Conservation (phyloP, 35 echinoderm and acorn worm species). For the Ophiothrix spiculata region DNA sequence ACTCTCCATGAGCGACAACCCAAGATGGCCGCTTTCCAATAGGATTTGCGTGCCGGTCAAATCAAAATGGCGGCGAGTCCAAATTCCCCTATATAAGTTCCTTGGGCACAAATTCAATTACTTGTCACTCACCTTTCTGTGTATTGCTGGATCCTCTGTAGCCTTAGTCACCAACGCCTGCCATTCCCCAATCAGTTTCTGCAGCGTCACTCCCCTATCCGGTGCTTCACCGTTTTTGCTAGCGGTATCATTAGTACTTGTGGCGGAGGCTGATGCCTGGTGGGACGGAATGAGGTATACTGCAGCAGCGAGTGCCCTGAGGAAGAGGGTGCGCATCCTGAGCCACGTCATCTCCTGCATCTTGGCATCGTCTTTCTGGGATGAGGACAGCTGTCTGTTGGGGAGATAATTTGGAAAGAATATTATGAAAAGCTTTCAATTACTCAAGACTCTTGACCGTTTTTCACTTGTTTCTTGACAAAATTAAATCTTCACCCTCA, state of each 20-base stretch:
- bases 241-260: neutral
- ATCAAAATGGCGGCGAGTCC: no score
- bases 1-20: no score
- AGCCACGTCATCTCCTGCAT: slow-evolving; percentile 66
- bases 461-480: neutral
- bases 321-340: slow-evolving; percentile 41
- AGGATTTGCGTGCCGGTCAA: no score
- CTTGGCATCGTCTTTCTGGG: slow-evolving; percentile 60
- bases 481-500: no score
- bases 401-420: neutral
- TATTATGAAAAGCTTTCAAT: neutral
- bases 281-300: slow-evolving; percentile 43
- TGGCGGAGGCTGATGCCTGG: neutral
- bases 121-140: slow-evolving; percentile 28
- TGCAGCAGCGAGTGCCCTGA: slow-evolving; percentile 59
- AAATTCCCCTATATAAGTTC: no score
- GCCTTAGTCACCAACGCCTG: neutral
- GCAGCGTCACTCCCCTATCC: slow-evolving; percentile 33
- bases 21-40: no score
- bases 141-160: slow-evolving; percentile 34
- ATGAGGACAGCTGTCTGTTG: slow-evolving; percentile 49
- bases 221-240: slow-evolving; percentile 34
- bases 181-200: slow-evolving; percentile 29
- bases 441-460: neutral
- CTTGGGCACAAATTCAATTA: no score